Evolutionary conservation across 2,797 vertebrate genomes (phyloP), one percentile per base, ranked within the genome.

Genomic region (Gorsachius magnificus): DNA sequence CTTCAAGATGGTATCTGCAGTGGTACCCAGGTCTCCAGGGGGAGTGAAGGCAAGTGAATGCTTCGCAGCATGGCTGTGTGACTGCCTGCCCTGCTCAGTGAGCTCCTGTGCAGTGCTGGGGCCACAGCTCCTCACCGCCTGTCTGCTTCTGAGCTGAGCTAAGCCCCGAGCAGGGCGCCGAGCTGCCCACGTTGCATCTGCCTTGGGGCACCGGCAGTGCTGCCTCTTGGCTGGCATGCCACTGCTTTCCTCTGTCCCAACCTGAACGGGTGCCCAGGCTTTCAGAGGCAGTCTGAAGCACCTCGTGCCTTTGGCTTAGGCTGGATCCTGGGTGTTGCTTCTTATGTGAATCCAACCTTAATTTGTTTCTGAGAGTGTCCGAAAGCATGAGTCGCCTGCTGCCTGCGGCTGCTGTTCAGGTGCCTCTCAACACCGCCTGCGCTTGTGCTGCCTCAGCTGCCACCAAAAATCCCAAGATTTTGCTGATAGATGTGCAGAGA

Each of bases 191-290:
- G 0, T 17, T 5, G 15, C 14, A 9, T 3, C 33, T 5, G 9
- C 29, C n/a, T 26, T 0, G 0, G 18, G 38, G 75, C 61, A 13
- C 19, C 2, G 12, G 43, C 48, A 29, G 6, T 6, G 41, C 38
- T 54, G 64, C 48, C 1, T 0, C 13, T 7, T 7, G 0, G 28
- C 60, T 43, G 38, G 19, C 18, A 1, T 14, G 48, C 33, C 2
- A 1, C 56, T 0, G 1, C 45, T 48, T 18, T 61, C 21, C 36
- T 53, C 43, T 46, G 3, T 11, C 18, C 1, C 45, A 17, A 21
- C 13, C n/a, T 21, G 8, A 46, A 36, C 4, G 15, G 5, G 3
- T 10, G 6, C 17, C 35, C 38, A 33, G 33, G 17, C 38, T 66
- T 69, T 46, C 56, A 66, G 43, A 57, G 45, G 11, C 16, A 13